These are phyloP conservation scores for Hecatera dysodea DNA, from an alignment of 2,888 invertebrate species.

Conservation along the genomic window DNA sequence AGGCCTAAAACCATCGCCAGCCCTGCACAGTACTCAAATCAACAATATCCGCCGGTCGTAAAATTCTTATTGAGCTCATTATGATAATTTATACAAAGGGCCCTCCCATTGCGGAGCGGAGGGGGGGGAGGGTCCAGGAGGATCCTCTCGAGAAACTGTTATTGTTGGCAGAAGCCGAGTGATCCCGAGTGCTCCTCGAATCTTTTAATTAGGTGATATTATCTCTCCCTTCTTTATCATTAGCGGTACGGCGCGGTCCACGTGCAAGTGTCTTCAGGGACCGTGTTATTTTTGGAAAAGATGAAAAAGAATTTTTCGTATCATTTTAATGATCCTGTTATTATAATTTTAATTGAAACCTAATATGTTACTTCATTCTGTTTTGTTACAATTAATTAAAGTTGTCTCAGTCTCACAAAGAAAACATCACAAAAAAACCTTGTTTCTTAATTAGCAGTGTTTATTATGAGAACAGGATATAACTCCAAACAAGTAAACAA, in stretches of 20 bases:
- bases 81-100: conserved; percentile 61
- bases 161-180: conserved; percentile 44
- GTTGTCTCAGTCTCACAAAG: not conserved
- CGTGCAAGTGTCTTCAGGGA: not conserved
- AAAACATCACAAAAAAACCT: conserved; percentile 6
- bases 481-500: conserved; percentile 10
- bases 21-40: conserved; percentile 35
- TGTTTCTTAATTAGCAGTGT: not conserved
- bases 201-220: conserved; percentile 60
- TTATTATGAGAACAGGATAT: conserved; percentile 1
- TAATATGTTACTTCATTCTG: not conserved
- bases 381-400: not conserved
- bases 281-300: conserved; percentile 22
- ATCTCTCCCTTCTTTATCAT: conserved; percentile 36
- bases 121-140: not conserved
- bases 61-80: conserved; percentile 65
- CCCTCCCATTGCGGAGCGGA: not conserved
- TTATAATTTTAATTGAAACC: not conserved
- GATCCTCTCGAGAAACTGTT: conserved; percentile 36
- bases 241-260: conserved; percentile 17
- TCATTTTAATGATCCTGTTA: not conserved
- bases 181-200: conserved; percentile 49
- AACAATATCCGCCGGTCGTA: conserved; percentile 44
- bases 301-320: not conserved
- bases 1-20: not conserved